Base-by-base conservation (phyloP, 2,797 vertebrate genomes). In the Neosilurus mollespiculum region DNA sequence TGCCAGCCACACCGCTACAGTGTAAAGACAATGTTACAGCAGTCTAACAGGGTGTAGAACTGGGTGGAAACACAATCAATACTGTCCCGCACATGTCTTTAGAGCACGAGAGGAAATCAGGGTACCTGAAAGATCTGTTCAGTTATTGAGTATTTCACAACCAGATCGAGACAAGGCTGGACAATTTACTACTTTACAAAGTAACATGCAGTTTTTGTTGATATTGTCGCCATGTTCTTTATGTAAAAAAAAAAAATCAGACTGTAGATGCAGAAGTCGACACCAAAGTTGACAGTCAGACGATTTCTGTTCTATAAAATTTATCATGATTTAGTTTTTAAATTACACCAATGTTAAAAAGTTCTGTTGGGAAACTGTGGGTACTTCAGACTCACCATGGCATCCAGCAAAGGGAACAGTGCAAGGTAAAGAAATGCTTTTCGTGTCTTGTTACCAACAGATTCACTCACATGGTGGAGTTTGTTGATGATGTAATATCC, bases 401-500 rank as follows among this genome's bases (percentile, higher is more conserved):
- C 97, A 88, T 99, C 98, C 95, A 99, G 93, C 82, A 99, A 93
- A 62, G 98, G 98, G 91, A 99, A 99, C 20, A 97, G 95, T 84
- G 98, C 97, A 65, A 99, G 94, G 88, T 98, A 99, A 22, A 99
- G 93, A 92, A 99, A 99, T 12, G 98, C 98, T 90, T 93, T 96
- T 87, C 98, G 94, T 0, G 98, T 99, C 92, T 99, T 99, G 90
- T 85, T 94, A 81, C 98, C 98, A 91, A 99, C 97, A 0, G 97
- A 97, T 22, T 99, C 97, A 67, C 99, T 96, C 94, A 99, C 98
- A 88, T 99, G 97, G 92, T 99, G 98, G 87, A 99, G 96, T 89
- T 98, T 99, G 90, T 99, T 99, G 93, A 99, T 98, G 88, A 99
- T 97, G 91, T 99, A 99, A 92, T 99, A 99, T n/a, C 98, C 98